phyloP scores from a whole-genome alignment of 2,113 vertebrate genomes.

The Mustela nigripes region DNA sequence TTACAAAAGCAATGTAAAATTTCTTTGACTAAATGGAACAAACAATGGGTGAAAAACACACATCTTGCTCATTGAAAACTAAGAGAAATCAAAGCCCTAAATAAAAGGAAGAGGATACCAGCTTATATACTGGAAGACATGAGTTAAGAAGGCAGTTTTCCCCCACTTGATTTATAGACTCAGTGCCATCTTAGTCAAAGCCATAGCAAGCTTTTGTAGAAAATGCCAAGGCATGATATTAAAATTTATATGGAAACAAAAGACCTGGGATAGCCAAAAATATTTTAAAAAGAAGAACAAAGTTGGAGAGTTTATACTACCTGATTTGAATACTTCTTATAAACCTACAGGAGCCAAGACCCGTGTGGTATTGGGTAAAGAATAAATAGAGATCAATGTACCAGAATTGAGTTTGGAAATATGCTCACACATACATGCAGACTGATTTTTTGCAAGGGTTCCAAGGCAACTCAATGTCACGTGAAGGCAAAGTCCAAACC shows the following conservation, averaged over 20 bases:
- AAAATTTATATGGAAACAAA: conserved; percentile 10
- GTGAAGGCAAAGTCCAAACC: background rate
- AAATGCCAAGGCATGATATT: background rate
- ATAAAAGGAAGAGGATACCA: background rate
- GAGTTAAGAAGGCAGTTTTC: background rate
- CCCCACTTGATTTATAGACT: background rate
- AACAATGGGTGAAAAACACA: background rate
- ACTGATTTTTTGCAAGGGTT: background rate
- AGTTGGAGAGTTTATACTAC: background rate
- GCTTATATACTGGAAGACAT: background rate
- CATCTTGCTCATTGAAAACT: background rate
- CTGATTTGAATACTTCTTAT: background rate
- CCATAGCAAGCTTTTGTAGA: background rate
- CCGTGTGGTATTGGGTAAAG: background rate
- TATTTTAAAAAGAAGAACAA: background rate
- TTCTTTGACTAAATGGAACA: background rate
- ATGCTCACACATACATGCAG: background rate
- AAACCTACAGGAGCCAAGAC: background rate
- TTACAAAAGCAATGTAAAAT: background rate
- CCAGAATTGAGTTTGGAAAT: background rate
- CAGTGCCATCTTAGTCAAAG: background rate
- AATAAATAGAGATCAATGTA: background rate
- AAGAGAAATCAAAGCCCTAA: background rate
- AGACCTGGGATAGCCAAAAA: background rate
- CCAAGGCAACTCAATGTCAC: background rate